These are phyloP conservation scores for Oryzias sinensis DNA, from an alignment of 2,797 vertebrate genomes.

Conservation along the genomic window DNA sequence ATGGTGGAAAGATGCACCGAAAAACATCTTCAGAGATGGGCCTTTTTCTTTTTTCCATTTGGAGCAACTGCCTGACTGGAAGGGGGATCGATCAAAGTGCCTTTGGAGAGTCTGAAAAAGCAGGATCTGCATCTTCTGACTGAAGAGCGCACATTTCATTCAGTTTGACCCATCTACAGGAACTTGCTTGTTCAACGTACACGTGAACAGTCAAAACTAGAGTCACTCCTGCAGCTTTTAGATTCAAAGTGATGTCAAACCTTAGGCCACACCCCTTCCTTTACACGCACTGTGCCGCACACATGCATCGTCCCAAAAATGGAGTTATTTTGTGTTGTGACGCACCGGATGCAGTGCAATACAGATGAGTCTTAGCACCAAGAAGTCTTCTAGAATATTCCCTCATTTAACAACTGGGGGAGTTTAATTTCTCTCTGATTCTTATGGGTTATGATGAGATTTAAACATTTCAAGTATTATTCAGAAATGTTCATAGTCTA, in stretches of 20 bases:
- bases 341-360: no score
- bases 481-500: no score
- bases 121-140: slow-evolving; percentile 8
- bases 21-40: slow-evolving; percentile 3
- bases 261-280: slow-evolving; percentile 15
- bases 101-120: slow-evolving; percentile 48
- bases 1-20: neutral
- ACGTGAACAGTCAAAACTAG: slow-evolving; percentile 38
- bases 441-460: no score
- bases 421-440: no score
- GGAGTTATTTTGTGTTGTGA: slow-evolving; percentile 17
- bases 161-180: slow-evolving; percentile 24
- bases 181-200: slow-evolving; percentile 37
- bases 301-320: slow-evolving; percentile 47
- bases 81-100: slow-evolving; percentile 62
- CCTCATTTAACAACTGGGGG: no score
- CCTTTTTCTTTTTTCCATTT: neutral
- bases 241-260: slow-evolving; percentile 27
- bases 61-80: slow-evolving; percentile 36
- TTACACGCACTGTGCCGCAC: slow-evolving; percentile 44
- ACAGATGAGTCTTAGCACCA: neutral
- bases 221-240: slow-evolving; percentile 39
- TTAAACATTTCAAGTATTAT: no score
- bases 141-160: slow-evolving; percentile 27
- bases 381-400: neutral